Evolutionary conservation across 2,113 vertebrate genomes (phyloP), one percentile per base, ranked within the genome.

Genomic region (Phocoena sinus): DNA sequence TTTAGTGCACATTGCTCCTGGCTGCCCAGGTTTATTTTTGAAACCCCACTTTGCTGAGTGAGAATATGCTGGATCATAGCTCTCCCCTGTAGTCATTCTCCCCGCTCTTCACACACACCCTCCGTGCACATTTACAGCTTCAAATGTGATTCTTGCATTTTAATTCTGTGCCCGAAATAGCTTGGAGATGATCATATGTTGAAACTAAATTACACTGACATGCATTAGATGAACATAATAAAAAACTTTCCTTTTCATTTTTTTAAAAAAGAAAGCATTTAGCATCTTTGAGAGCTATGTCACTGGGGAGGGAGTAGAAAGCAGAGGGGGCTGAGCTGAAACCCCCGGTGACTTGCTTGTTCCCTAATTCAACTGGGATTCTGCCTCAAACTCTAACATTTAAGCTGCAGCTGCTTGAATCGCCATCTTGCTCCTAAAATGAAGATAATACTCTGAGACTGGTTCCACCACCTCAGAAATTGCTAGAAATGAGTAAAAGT

Each of bases 131-230:
- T 89, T 97, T 93, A 68, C 88, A 93, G 89, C 91, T 97, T 77
- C 81, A 33, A 12, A 8, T 91, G 95, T 79, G 96, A 82, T 83
- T 60, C 92, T 89, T 85, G 96, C 85, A 82, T 97, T 87, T 97
- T 97, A 96, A 97, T 94, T 96, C 89, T 74, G 68, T 63, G 73
- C 97, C 83, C 82, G 88, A 31, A 97, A 97, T 96, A 98, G 41
- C 87, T 96, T 63, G 25, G 90, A 95, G 70, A 97, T 89, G 96
- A 92, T 96, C 92, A 68, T 81, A 80, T 92, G 94, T 93, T 93
- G 36, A 94, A 97, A 95, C 80, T 62, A n/a, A 97, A 81, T 83
- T 80, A 74, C 8, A 0, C 94, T 93, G 60, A 92, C 92, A 73
- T 86, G 74, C 20, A 12, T 41, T 91, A 79, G 80, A 94, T 36